Evolutionary conservation across 2,888 invertebrate species (phyloP).

Genomic region (Apamea monoglypha): DNA sequence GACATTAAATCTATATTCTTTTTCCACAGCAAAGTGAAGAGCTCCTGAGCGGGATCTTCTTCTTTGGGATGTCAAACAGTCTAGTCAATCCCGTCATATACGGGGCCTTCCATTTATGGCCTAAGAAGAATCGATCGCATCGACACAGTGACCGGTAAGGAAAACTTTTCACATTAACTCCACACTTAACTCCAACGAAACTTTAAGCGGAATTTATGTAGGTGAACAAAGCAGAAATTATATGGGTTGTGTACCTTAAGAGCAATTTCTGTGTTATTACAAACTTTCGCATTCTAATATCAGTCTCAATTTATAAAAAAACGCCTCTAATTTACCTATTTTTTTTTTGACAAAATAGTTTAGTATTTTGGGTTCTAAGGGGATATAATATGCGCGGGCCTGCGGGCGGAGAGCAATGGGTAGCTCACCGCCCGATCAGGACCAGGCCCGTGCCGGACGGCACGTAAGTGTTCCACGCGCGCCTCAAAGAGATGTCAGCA

Average conservation of each 20-base stretch:
- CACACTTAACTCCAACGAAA: background rate
- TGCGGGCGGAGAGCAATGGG: too few species aligned
- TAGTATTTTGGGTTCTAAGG: background rate
- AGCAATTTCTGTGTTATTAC: too few species aligned
- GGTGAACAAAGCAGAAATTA: background rate
- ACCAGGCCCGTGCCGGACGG: too few species aligned
- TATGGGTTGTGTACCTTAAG: background rate
- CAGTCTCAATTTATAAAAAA: background rate
- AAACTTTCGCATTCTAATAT: background rate
- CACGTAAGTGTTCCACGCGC: too few species aligned
- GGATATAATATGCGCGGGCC: too few species aligned
- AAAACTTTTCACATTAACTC: slow-evolving; percentile 4
- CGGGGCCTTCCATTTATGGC: slow-evolving; percentile 96
- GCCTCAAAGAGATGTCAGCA: too few species aligned
- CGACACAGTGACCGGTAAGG: slow-evolving; percentile 85
- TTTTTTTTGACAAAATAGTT: background rate
- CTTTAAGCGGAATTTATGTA: background rate
- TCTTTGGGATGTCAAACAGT: slow-evolving; percentile 96
- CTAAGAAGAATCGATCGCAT: slow-evolving; percentile 87
- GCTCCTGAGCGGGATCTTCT: slow-evolving; percentile 93
- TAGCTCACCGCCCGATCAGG: too few species aligned
- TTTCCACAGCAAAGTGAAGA: slow-evolving; percentile 91
- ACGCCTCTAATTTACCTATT: background rate
- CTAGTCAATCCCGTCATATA: slow-evolving; percentile 96
- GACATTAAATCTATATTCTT: background rate